Evolutionary conservation across 92 coral and sea anemone species (phyloP).

Genomic region (Phenganax marumi): DNA sequence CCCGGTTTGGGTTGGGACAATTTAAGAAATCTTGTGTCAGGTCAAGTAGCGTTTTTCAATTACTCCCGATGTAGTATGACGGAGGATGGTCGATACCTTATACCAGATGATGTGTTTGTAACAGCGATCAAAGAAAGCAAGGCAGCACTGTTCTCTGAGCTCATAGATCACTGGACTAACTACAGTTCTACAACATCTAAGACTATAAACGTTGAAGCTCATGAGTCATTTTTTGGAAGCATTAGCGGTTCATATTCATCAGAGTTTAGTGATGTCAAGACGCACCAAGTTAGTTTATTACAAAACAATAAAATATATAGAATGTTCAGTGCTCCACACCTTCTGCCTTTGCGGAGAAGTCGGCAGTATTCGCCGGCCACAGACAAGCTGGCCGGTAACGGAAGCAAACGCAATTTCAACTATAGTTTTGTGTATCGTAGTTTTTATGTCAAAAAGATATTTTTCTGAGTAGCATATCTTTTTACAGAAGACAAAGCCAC

Average conservation of each 20-base stretch:
- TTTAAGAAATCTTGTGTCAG: conserved; percentile 71
- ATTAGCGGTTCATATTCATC: conserved; percentile 73
- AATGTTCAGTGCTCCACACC: no score
- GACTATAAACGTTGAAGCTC: conserved; percentile 67
- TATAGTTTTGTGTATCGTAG: no score
- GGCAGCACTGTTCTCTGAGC: conserved; percentile 62
- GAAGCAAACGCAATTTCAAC: no score
- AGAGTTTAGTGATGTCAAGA: conserved; percentile 73
- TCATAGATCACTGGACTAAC: conserved; percentile 80
- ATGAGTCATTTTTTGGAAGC: conserved; percentile 59
- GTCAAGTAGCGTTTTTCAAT: conserved; percentile 67
- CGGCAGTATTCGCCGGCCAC: no score
- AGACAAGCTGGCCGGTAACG: no score
- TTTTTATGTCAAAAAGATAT: no score
- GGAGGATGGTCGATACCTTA: conserved; percentile 76
- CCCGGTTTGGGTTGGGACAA: conserved; percentile 94
- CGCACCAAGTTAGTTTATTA: conserved; percentile 53
- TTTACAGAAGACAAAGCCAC: no score
- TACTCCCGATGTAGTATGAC: conserved; percentile 73
- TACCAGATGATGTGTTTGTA: conserved; percentile 74
- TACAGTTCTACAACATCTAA: conserved; percentile 71
- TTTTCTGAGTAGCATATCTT: no score
- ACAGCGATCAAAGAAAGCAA: conserved; percentile 74
- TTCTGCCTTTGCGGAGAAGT: no score
- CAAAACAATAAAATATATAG: no score